Conservation (phyloP, 2,888 invertebrate species). For the Callimorpha dominula region DNA sequence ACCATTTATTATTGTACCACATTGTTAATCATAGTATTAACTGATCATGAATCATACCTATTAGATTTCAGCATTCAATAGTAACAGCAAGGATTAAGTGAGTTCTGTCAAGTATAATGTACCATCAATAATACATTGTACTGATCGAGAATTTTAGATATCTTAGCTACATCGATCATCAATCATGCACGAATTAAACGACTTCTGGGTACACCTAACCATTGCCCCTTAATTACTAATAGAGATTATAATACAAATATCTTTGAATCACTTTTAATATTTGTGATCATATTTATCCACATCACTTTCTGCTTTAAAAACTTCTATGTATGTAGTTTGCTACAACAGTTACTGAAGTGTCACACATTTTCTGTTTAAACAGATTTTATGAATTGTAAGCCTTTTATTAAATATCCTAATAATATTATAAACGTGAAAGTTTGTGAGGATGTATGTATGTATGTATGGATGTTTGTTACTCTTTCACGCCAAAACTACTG, state of each 20-base stretch:
- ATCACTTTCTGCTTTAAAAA: not conserved
- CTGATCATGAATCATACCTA: conserved; percentile 32
- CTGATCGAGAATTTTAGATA: conserved; percentile 36
- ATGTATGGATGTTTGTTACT: too few species aligned
- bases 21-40: conserved; percentile 20
- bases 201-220: conserved; percentile 35
- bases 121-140: conserved; percentile 44
- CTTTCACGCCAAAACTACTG: too few species aligned
- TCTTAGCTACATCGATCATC: conserved; percentile 28
- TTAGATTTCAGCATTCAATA: conserved; percentile 30
- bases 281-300: conserved; percentile 4
- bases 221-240: conserved; percentile 33
- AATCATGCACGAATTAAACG: conserved; percentile 40
- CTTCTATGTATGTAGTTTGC: not conserved
- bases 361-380: not conserved
- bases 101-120: conserved; percentile 18
- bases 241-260: conserved; percentile 22
- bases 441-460: too few species aligned
- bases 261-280: conserved; percentile 18
- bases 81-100: conserved; percentile 29
- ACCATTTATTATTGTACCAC: conserved; percentile 19
- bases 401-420: too few species aligned
- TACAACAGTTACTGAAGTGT: not conserved
- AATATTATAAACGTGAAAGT: too few species aligned
- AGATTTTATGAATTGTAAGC: not conserved